These are phyloP conservation scores for Notospermus geniculatus DNA, from an alignment of 1,140 invertebrate genomes.

Conservation along the genomic window DNA sequence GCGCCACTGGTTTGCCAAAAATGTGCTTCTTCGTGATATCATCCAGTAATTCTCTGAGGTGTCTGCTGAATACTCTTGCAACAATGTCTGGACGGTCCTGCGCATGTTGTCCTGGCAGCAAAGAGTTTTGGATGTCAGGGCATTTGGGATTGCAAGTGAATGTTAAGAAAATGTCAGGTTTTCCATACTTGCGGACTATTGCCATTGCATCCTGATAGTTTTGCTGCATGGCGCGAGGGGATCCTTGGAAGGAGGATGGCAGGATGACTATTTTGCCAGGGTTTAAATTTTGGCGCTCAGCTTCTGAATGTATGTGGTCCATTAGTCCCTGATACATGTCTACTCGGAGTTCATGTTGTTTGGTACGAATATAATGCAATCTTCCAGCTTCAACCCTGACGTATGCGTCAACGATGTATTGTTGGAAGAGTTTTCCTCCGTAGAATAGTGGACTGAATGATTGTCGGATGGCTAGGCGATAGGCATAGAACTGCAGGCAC, in stretches of 20 bases:
- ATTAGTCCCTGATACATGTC: slow-evolving; percentile 32
- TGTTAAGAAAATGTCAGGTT: slow-evolving; percentile 58
- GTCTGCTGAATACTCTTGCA: slow-evolving; percentile 58
- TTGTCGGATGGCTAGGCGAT: not conserved
- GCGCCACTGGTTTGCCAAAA: slow-evolving; percentile 44
- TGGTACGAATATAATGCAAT: slow-evolving; percentile 32
- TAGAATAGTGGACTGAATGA: slow-evolving; percentile 36
- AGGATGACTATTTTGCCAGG: slow-evolving; percentile 52
- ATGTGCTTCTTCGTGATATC: slow-evolving; percentile 47
- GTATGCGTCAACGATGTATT: slow-evolving; percentile 55
- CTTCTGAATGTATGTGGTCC: slow-evolving; percentile 25
- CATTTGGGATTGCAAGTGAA: no score
- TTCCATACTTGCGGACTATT: slow-evolving; percentile 58
- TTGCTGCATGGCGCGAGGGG: slow-evolving; percentile 55
- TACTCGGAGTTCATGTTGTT: slow-evolving; percentile 31
- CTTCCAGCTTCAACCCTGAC: slow-evolving; percentile 46
- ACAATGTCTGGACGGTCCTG: slow-evolving; percentile 55
- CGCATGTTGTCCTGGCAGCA: slow-evolving; percentile 37
- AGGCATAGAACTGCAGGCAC: not conserved
- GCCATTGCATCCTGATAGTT: slow-evolving; percentile 57
- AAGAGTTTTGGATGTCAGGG: slow-evolving; percentile 49
- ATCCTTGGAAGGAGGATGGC: slow-evolving; percentile 48
- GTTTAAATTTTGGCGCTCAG: slow-evolving; percentile 22
- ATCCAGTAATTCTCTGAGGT: slow-evolving; percentile 56
- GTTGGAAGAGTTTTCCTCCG: slow-evolving; percentile 48